Conservation (phyloP, 2,888 invertebrate genomes). For the Tromatobia lineatoria region DNA sequence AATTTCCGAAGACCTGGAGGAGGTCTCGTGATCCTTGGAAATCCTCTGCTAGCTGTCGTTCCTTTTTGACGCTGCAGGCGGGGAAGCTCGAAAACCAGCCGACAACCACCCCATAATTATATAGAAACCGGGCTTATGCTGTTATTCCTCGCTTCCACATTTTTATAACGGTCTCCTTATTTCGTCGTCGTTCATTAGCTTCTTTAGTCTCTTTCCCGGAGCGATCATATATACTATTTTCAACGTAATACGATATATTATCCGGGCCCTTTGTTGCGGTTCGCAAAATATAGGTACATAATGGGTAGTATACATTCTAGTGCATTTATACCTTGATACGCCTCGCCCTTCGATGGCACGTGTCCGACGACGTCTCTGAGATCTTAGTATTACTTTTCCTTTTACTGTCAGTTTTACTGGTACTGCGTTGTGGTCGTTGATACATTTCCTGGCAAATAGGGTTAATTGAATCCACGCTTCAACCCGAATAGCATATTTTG, state of each 20-base stretch:
- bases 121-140: slow-evolving; percentile 54
- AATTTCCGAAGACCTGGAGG: slow-evolving; percentile 49
- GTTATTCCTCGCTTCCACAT: slow-evolving; percentile 74
- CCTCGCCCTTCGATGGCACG: slow-evolving; percentile 62
- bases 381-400: slow-evolving; percentile 2
- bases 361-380: slow-evolving; percentile 45
- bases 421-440: background rate
- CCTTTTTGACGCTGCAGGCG: slow-evolving; percentile 11
- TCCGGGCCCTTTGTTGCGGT: slow-evolving; percentile 73
- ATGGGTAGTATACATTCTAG: slow-evolving; percentile 49
- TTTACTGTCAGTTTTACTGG: too few relatives aligned
- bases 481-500: too few relatives aligned
- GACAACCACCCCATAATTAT: slow-evolving; percentile 68
- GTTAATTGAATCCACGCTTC: background rate
- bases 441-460: background rate
- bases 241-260: slow-evolving; percentile 72
- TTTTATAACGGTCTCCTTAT: slow-evolving; percentile 74
- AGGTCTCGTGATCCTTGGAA: slow-evolving; percentile 19
- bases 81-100: slow-evolving; percentile 27
- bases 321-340: slow-evolving; percentile 61
- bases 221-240: slow-evolving; percentile 53
- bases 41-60: slow-evolving; percentile 6
- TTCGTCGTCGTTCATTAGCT: slow-evolving; percentile 71
- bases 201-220: slow-evolving; percentile 51
- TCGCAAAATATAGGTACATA: slow-evolving; percentile 71